Percentiles rank a stretch among this genome's conserved stretches.
Conservation (phyloP, 2,797 vertebrate species). For the Miichthys miiuy region DNA sequence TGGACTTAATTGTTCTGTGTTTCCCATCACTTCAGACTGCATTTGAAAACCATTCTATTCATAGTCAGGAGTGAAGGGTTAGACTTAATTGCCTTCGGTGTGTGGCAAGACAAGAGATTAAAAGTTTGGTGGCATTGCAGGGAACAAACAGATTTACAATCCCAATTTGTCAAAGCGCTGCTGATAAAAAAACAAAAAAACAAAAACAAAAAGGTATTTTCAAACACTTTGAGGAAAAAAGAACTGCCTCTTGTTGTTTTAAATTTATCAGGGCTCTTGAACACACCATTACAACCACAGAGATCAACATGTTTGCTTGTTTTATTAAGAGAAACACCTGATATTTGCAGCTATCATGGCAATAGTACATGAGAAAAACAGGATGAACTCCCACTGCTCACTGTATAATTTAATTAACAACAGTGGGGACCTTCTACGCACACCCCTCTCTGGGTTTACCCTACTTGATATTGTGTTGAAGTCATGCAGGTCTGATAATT, state of each 20-base stretch:
- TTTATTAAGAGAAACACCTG: conserved; percentile 46
- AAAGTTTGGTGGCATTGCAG: conserved; percentile 51
- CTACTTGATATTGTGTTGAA: conserved; percentile 37
- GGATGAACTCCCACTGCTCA: conserved; percentile 53
- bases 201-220: conserved; percentile 4
- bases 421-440: conserved; percentile 52
- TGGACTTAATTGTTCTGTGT: conserved; percentile 80
- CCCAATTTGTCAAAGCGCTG: conserved; percentile 32
- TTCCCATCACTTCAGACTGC: conserved; percentile 74
- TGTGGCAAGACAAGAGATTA: conserved; percentile 68
- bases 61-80: conserved; percentile 51
- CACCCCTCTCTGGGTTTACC: conserved; percentile 58
- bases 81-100: conserved; percentile 65
- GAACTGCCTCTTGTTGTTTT: conserved; percentile 30
- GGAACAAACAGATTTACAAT: conserved; percentile 60
- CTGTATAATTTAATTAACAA: conserved; percentile 74
- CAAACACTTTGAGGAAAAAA: conserved; percentile 7
- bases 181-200: conserved; percentile 14
- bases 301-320: conserved; percentile 31
- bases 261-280: conserved; percentile 9
- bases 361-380: conserved; percentile 48
- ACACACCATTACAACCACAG: conserved; percentile 3
- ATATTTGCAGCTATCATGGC: conserved; percentile 42
- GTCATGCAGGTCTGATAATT: conserved; percentile 63
- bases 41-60: conserved; percentile 75